Conservation (phyloP, 37 sponge, comb jelly and placozoan species). For the Tethya wilhelma region DNA sequence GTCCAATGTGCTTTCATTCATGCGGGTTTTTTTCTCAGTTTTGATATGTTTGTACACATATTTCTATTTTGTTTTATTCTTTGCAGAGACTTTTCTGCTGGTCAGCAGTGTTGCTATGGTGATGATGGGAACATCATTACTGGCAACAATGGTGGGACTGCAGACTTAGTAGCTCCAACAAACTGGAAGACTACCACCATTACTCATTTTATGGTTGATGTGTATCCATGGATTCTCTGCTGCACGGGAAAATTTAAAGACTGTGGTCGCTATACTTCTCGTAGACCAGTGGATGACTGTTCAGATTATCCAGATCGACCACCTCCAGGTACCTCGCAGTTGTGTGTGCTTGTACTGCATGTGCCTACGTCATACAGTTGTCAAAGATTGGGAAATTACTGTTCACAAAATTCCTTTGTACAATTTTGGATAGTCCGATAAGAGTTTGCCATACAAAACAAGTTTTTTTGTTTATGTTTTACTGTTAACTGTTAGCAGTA, state of each 20-base stretch:
- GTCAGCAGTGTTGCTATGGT: conserved; percentile 69
- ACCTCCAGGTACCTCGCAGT: conserved; percentile 31
- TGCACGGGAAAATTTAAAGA: conserved; percentile 31
- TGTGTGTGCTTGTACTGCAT: too few relatives aligned
- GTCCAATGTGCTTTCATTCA: neutral
- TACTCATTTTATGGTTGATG: conserved; percentile 33
- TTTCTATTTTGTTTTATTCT: too few relatives aligned
- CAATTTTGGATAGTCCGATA: too few relatives aligned
- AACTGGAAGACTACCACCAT: too few relatives aligned
- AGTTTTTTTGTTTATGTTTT: too few relatives aligned
- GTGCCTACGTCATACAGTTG: too few relatives aligned
- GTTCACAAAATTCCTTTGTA: too few relatives aligned
- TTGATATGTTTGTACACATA: too few relatives aligned
- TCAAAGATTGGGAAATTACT: too few relatives aligned
- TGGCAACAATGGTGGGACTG: conserved; percentile 47
- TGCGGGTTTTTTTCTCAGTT: neutral
- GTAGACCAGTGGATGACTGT: conserved; percentile 59
- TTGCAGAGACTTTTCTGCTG: too few relatives aligned
- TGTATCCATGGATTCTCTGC: conserved; percentile 41
- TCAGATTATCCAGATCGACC: conserved; percentile 24
- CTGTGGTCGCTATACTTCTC: conserved; percentile 40
- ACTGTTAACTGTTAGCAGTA: too few relatives aligned
- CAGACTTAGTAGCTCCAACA: conserved; percentile 12
- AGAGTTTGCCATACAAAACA: too few relatives aligned
- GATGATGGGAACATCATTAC: conserved; percentile 19